phyloP scores from a whole-genome alignment of 1,140 invertebrate genomes.

The Papilio helenus region DNA sequence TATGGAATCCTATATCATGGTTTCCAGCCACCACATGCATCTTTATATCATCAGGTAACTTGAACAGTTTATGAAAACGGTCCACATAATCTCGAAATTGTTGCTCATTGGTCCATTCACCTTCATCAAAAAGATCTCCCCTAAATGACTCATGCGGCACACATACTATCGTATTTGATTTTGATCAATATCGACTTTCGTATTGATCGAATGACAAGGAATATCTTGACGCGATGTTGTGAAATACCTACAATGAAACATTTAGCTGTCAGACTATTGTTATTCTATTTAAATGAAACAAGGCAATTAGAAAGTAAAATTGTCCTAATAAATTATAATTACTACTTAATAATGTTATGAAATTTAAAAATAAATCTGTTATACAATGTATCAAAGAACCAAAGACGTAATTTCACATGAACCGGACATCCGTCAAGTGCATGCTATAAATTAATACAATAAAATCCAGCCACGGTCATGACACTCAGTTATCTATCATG shows the following conservation, averaged over 20 bases:
- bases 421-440: slow-evolving; percentile 28
- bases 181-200: slow-evolving; percentile 17
- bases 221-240: neutral
- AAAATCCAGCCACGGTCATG: neutral
- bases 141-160: slow-evolving; percentile 76
- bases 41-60: slow-evolving; percentile 86
- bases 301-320: too few relatives aligned
- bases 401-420: slow-evolving; percentile 27
- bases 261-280: neutral
- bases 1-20: slow-evolving; percentile 99
- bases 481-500: slow-evolving; percentile 31
- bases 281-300: neutral
- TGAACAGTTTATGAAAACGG: slow-evolving; percentile 92
- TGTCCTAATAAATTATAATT: too few relatives aligned
- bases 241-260: slow-evolving; percentile 3
- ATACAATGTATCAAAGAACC: neutral
- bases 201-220: slow-evolving; percentile 6
- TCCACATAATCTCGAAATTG: slow-evolving; percentile 91
- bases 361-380: neutral
- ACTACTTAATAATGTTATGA: neutral
- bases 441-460: slow-evolving; percentile 19
- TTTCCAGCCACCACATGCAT: slow-evolving; percentile 95
- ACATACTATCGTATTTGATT: neutral
- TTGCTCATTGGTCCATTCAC: slow-evolving; percentile 90
- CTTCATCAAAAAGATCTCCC: slow-evolving; percentile 99